A percentile compares a stretch with the other conserved stretches of the same genome.
Evolutionary conservation across 2,113 vertebrate species (phyloP).

Genomic region (Corythornis madagascariensis): DNA sequence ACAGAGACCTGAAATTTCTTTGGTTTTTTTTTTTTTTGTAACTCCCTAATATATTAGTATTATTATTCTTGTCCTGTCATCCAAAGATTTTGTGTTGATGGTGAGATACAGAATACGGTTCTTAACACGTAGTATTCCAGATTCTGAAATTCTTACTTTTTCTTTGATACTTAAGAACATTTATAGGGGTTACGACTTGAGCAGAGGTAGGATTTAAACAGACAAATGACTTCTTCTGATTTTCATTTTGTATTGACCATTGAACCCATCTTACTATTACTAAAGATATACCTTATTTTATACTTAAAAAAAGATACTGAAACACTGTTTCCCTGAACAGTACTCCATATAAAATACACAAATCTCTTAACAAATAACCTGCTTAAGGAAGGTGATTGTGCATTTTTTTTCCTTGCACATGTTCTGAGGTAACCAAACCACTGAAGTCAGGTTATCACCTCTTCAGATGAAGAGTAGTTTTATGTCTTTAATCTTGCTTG

Average conservation of each 20-base stretch:
- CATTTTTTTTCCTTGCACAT: background rate
- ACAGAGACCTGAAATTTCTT: background rate
- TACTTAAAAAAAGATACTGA: background rate
- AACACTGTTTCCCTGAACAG: background rate
- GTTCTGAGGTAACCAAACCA: background rate
- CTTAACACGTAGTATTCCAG: background rate
- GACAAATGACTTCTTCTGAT: fast-evolving
- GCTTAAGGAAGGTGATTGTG: background rate
- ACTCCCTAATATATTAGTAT: background rate
- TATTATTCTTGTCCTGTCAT: background rate
- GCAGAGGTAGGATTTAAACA: background rate
- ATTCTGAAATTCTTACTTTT: background rate
- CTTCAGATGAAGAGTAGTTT: background rate
- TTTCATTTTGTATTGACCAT: background rate
- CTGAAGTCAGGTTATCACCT: background rate
- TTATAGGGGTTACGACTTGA: background rate
- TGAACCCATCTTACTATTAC: background rate
- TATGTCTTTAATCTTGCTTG: conserved; percentile 11
- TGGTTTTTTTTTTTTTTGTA: background rate
- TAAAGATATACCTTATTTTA: background rate
- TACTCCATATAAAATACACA: background rate
- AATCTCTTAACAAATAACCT: background rate
- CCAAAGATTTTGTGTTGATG: background rate
- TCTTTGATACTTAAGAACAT: background rate
- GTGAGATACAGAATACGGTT: background rate